These are phyloP conservation scores for Glandiceps talaboti DNA, from an alignment of 53 echinoderm and acorn worm species.

Conservation along the genomic window DNA sequence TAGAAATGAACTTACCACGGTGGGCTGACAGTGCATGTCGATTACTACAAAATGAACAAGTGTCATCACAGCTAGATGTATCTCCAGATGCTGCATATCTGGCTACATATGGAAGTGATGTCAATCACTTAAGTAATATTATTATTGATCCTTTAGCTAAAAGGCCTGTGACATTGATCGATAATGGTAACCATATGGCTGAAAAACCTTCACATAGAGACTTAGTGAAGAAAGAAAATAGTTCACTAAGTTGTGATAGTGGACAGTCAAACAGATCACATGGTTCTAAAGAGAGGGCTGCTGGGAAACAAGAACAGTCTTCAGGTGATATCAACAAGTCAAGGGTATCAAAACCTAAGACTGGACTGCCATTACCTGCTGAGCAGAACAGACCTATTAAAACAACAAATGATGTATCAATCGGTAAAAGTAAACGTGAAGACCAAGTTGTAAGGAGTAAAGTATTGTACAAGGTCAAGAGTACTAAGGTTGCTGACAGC, in stretches of 20 bases:
- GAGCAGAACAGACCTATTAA: neutral
- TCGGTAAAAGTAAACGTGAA: neutral
- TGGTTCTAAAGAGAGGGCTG: neutral
- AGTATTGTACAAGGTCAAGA: neutral
- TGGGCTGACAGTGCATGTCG: slow-evolving; percentile 84
- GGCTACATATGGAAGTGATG: neutral
- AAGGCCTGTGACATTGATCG: neutral
- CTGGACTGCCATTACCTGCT: neutral
- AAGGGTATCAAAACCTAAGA: neutral
- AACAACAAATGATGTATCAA: neutral
- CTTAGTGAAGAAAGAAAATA: neutral
- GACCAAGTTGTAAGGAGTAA: neutral
- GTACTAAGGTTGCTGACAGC: slow-evolving; percentile 10
- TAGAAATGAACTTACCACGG: slow-evolving; percentile 36
- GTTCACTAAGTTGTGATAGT: neutral
- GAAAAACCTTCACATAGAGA: neutral
- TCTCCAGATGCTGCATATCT: slow-evolving; percentile 10
- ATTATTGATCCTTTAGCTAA: neutral
- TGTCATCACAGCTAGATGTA: neutral
- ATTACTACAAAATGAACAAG: slow-evolving; percentile 17
- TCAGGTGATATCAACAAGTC: neutral
- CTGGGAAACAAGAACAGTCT: neutral
- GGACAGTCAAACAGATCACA: neutral
- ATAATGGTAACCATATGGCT: neutral
- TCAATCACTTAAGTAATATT: too few species aligned